Evolutionary conservation across 1,140 invertebrate genomes (phyloP).

Genomic region (Chionoecetes opilio): DNA sequence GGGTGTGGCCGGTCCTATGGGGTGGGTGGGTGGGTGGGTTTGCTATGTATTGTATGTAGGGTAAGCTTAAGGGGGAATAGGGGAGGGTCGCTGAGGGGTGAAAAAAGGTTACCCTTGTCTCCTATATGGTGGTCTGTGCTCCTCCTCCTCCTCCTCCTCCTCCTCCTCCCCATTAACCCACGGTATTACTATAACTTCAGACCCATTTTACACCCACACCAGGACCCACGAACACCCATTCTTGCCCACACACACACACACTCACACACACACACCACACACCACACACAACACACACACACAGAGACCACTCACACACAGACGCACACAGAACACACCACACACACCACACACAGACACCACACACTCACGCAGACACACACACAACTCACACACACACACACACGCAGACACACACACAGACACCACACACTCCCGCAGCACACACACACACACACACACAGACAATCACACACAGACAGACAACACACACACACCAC

Average conservation of each 20-base stretch:
- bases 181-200: background rate
- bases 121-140: constrained; percentile 48
- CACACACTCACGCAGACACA: too few relatives aligned
- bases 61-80: constrained; percentile 1
- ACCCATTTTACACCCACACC: background rate
- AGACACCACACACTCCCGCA: background rate
- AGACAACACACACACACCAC: background rate
- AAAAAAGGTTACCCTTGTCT: constrained; percentile 77
- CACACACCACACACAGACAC: background rate
- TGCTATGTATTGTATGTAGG: background rate
- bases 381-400: background rate
- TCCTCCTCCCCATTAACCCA: constrained; percentile 39
- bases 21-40: constrained; percentile 20
- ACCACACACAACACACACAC: too few relatives aligned
- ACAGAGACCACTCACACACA: background rate
- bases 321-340: too few relatives aligned
- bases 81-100: constrained; percentile 67
- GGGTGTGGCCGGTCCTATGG: constrained; percentile 7
- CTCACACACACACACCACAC: too few relatives aligned
- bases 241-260: background rate
- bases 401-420: too few relatives aligned
- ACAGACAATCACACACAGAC: background rate
- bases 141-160: constrained; percentile 43
- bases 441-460: constrained; percentile 51
- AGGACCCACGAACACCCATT: constrained; percentile 11